phyloP scores from a whole-genome alignment of 1,140 invertebrate genomes.

The Copidosoma floridanum region DNA sequence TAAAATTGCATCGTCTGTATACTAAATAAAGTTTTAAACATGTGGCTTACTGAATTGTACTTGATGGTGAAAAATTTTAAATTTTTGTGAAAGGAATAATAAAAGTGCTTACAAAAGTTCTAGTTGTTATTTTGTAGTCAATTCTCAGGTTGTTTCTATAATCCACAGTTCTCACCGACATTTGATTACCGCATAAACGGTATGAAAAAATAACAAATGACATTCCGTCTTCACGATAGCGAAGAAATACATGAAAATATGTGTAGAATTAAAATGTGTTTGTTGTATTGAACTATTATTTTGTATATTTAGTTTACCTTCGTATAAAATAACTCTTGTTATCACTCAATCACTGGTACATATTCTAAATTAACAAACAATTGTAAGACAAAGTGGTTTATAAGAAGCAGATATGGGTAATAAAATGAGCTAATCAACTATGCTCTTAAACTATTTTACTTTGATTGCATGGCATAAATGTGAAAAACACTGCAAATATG shows the following conservation, averaged over 20 bases:
- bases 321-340: background rate
- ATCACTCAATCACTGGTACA: constrained; percentile 1
- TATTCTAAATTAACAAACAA: constrained; percentile 14
- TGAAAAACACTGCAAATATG: background rate
- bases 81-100: background rate
- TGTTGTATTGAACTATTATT: background rate
- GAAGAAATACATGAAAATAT: background rate
- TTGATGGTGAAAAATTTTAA: background rate
- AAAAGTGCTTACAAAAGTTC: background rate
- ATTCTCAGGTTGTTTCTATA: background rate
- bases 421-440: background rate
- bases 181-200: constrained; percentile 7
- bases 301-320: background rate
- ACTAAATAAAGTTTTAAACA: background rate
- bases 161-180: background rate
- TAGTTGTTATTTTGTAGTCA: background rate
- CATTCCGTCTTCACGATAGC: background rate
- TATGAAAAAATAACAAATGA: too few species aligned
- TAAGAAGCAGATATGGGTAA: background rate
- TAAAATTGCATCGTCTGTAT: background rate
- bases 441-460: constrained; percentile 18
- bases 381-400: background rate
- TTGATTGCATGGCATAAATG: background rate
- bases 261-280: background rate
- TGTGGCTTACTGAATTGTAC: constrained; percentile 8